These are phyloP conservation scores for Clavelina lepadiformis DNA, from an alignment of 23 tunicate species.

Conservation along the genomic window DNA sequence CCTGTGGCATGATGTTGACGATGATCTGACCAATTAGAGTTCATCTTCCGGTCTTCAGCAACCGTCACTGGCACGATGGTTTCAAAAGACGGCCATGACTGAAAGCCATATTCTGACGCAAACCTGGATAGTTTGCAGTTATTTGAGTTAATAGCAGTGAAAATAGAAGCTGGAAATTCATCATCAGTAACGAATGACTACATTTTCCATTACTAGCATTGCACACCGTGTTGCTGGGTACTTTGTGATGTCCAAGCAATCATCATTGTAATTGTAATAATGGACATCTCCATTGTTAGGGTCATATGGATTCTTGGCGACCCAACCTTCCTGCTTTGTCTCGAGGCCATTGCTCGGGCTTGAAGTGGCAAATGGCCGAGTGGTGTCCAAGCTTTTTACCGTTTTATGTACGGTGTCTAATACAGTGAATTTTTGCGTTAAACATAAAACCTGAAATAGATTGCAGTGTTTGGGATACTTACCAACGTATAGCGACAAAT, in stretches of 20 bases:
- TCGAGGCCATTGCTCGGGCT: conserved; percentile 93
- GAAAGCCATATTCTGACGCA: conserved; percentile 92
- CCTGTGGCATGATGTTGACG: conserved; percentile 84
- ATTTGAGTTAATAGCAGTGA: too few relatives aligned
- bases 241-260: conserved; percentile 84
- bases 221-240: conserved; percentile 82
- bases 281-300: conserved; percentile 87
- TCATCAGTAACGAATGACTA: too few relatives aligned
- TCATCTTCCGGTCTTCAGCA: conserved; percentile 43
- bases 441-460: too few relatives aligned
- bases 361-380: conserved; percentile 81
- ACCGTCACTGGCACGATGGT: conserved; percentile 37
- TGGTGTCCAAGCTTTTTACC: conserved; percentile 40
- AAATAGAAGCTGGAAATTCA: too few relatives aligned
- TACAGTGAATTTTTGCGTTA: too few relatives aligned
- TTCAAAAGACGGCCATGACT: conserved; percentile 89
- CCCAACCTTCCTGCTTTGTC: conserved; percentile 47
- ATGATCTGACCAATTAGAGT: conserved; percentile 72
- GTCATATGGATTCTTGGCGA: conserved; percentile 94
- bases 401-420: conserved; percentile 52
- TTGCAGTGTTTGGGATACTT: conserved; percentile 15
- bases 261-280: conserved; percentile 89
- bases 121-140: too few relatives aligned
- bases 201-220: too few relatives aligned
- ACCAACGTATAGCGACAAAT: conserved; percentile 65